Base-by-base conservation (phyloP, 2,113 vertebrate genomes). In the Pteropus alecto region DNA sequence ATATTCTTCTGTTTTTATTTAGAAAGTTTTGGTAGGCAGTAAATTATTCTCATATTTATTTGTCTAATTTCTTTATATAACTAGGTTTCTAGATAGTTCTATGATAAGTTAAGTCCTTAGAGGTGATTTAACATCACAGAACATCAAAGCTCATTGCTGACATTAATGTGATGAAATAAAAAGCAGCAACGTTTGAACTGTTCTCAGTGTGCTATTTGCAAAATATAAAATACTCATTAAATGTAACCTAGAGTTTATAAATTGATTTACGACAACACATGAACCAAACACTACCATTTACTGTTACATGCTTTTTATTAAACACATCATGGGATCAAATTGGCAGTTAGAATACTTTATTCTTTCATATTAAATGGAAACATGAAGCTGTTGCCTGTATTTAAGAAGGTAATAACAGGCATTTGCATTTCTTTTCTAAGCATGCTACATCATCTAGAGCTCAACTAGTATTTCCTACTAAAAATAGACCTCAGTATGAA, bases 11-110 rank as follows among this genome's bases (percentile, higher is more conserved):
- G 11, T 14, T 88, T 19, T 63, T 51, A 56, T 95, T 96, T 93
- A 86, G 35, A 88, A 84, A 79, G 12, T 67, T 3, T 51, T 91
- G 35, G 38, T 97, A 90, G 90, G 97, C 81, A 95, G 94, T 98
- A 98, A 98, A 97, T 95, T 77, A 96, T 85, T 92, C 83, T 97
- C 94, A 95, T 94, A 97, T 95, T 97, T 98, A 94, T 97, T 96
- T 97, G 81, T 74, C 76, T 90, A 95, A 97, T 78, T 97, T 97
- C 92, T 85, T 76, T 18, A 90, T 63, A 92, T 94, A 97, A 97
- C 88, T 97, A 87, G 90, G 74, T 98, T 98, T 98, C 96, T 95
- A 98, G 97, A 96, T 93, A 82, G 60, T 76, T 76, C 41, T 71
- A 65, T 94, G 96, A 95, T 83, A 94, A 97, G 93, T 0, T 35